Conservation (phyloP, 37 sponge, comb jelly and placozoan genomes). For the Dysidea cf. avara region DNA sequence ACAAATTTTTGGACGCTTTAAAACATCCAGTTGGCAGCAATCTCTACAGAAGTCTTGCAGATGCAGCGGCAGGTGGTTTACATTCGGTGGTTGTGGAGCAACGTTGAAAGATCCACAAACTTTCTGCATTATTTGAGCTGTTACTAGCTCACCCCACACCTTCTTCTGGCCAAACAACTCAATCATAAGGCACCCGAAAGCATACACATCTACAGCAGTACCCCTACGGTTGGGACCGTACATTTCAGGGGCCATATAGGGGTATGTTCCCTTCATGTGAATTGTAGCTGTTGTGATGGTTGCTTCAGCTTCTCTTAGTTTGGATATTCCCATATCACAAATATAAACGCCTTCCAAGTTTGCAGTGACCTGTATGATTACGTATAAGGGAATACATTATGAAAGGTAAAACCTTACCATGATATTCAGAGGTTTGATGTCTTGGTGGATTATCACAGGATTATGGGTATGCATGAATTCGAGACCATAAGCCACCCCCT, state of each 20-base stretch:
- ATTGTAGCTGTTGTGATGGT: constrained; percentile 12
- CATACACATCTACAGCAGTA: constrained; percentile 8
- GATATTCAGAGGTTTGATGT: constrained; percentile 49
- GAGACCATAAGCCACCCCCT: no score
- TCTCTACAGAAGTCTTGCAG: no score
- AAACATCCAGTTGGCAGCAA: no score
- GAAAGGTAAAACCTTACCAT: no score
- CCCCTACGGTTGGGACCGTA: constrained; percentile 2
- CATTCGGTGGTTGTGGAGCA: neutral
- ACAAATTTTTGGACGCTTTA: no score
- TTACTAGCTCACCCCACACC: constrained; percentile 24
- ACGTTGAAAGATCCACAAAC: constrained; percentile 20
- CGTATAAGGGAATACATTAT: neutral
- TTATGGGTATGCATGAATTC: constrained; percentile 44
- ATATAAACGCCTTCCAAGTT: constrained; percentile 15
- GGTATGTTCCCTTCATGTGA: constrained; percentile 25
- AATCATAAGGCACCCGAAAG: constrained; percentile 24
- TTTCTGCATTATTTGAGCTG: constrained; percentile 2
- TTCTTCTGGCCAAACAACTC: constrained; percentile 10
- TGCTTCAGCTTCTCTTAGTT: constrained; percentile 1
- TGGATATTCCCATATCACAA: constrained; percentile 51
- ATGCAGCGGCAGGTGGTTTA: no score
- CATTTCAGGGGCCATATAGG: constrained; percentile 51
- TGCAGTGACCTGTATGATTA: constrained; percentile 10
- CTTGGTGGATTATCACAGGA: constrained; percentile 46